Base-by-base conservation (phyloP, 2,113 vertebrate species). In the Cinclus mexicanus region DNA sequence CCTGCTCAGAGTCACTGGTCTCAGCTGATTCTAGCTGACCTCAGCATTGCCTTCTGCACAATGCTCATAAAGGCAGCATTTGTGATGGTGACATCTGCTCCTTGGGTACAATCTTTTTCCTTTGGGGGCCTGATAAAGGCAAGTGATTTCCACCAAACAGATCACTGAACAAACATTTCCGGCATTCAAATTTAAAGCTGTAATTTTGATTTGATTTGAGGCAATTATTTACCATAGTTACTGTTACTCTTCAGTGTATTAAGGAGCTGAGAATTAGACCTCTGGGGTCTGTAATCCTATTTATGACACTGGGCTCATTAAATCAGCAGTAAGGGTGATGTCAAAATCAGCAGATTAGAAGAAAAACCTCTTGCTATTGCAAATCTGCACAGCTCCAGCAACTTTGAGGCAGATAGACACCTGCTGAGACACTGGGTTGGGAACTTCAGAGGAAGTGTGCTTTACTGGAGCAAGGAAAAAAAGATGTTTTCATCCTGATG, bases 211-310 rank as follows among this genome's bases (percentile, higher is more conserved):
- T 87, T 95, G 53, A 93, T 95, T 95, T 94, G 53, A 82, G 29
- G 88, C 50, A 96, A 90, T 94, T 92, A 96, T 96, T 95, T 95
- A 39, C 95, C 86, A 92, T 92, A 95, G 92, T 75, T 95, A 89
- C 93, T 89, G 65, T 90, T 93, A 81, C 68, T 82, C 83, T 90
- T 87, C 69, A 77, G 69, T 50, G 83, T 96, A 89, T 84, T 90
- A 83, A 89, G 80, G 44, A 95, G 35, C n/a, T 57, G 64, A 92
- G 83, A 95, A 96, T 90, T 94, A 92, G 86, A 88, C 64, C 83
- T 94, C 86, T 88, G 92, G 60, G 83, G 69, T 93, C 86, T 92
- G 47, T 96, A 93, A 96, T 95, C 85, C 76, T 88, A 83, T 95
- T 94, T 92, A 83, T 90, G 92, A 96, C 80, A 87, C 53, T 35